A percentile compares a stretch with the other conserved stretches of the same genome.
Conservation (phyloP, 2,888 invertebrate genomes). For the Epiblema foenella region DNA sequence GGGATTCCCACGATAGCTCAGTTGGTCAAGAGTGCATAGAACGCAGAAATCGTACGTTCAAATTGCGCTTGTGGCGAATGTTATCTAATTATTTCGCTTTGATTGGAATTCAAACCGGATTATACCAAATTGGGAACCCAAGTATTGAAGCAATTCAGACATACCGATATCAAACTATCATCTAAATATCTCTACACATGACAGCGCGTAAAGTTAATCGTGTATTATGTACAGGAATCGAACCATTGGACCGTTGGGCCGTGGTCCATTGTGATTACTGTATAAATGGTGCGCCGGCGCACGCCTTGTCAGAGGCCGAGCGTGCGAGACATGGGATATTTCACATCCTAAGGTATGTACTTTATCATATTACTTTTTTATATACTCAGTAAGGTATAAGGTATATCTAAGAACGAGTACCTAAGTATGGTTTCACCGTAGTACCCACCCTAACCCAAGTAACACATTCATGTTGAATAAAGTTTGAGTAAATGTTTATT, state of each 20-base stretch:
- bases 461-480: too few species aligned
- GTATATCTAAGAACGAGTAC: neutral
- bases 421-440: neutral
- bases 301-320: conserved; percentile 54
- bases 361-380: neutral
- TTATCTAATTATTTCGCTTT: too few species aligned
- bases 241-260: conserved; percentile 63
- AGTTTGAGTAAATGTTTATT: too few species aligned
- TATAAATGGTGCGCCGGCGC: conserved; percentile 64
- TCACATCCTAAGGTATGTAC: conserved; percentile 53
- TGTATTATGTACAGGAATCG: conserved; percentile 64
- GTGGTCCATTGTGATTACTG: conserved; percentile 60
- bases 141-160: too few species aligned
- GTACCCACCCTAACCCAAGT: neutral
- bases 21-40: too few species aligned
- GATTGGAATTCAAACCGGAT: too few species aligned
- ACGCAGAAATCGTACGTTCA: too few species aligned
- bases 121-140: too few species aligned
- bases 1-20: too few species aligned
- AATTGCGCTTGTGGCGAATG: too few species aligned
- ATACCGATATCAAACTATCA: conserved; percentile 16
- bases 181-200: conserved; percentile 45
- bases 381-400: neutral
- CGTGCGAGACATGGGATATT: conserved; percentile 62
- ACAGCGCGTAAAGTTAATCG: conserved; percentile 48